These are phyloP conservation scores for Connochaetes taurinus DNA, from an alignment of 2,113 vertebrate genomes.

Conservation along the genomic window DNA sequence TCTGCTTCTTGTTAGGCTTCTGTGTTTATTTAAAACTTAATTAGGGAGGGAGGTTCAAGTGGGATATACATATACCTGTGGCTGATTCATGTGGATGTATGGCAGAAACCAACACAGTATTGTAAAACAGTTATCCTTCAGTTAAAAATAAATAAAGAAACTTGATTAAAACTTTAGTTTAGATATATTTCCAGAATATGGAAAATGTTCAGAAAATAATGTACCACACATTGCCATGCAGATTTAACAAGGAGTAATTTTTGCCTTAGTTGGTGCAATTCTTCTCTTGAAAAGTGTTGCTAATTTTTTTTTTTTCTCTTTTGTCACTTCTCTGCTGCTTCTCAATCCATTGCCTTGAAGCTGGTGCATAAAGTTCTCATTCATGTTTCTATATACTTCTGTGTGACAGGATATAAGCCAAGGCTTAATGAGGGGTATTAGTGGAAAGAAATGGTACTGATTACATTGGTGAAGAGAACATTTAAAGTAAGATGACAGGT, in stretches of 20 bases:
- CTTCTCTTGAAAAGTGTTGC: background rate
- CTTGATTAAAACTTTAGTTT: background rate
- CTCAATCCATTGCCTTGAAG: background rate
- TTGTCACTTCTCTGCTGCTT: background rate
- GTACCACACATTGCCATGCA: background rate
- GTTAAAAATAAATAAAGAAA: background rate
- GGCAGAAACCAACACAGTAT: background rate
- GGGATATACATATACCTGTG: background rate
- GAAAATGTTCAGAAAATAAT: background rate
- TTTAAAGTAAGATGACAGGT: background rate
- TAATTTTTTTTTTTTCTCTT: background rate
- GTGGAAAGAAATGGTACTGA: background rate
- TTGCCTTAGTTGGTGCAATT: background rate
- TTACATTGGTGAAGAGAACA: background rate
- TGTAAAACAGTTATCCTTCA: background rate
- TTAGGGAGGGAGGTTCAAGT: background rate
- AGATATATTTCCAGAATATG: background rate
- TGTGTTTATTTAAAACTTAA: background rate
- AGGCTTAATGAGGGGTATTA: background rate
- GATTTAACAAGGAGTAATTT: background rate
- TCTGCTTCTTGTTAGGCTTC: background rate
- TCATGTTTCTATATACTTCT: background rate
- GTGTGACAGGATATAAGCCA: background rate
- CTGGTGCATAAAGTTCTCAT: background rate
- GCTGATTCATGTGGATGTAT: background rate